These are phyloP conservation scores for Lagocephalus sceleratus DNA, from an alignment of 2,797 vertebrate species.

Conservation along the genomic window DNA sequence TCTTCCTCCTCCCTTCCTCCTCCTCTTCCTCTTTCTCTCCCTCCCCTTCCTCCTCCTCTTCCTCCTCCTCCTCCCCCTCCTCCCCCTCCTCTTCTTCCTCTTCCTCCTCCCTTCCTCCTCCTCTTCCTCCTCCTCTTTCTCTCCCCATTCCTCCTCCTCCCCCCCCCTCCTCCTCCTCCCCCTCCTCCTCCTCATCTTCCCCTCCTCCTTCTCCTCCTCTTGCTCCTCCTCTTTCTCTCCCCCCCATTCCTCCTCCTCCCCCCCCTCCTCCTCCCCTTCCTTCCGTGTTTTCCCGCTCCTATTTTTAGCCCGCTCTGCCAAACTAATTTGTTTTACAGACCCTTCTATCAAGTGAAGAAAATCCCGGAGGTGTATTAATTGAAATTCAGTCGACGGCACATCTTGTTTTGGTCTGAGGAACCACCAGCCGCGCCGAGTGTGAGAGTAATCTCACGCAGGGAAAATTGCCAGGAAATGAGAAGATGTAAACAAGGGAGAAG, in stretches of 20 bases:
- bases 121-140: constrained; percentile 8
- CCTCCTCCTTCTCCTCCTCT: constrained; percentile 25
- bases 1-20: constrained; percentile 13
- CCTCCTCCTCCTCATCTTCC: too few species aligned
- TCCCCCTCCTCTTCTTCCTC: constrained; percentile 23
- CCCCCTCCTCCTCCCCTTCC: background rate
- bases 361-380: constrained; percentile 73
- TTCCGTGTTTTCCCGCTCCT: constrained; percentile 27
- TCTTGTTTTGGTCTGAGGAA: constrained; percentile 71
- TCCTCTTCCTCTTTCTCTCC: constrained; percentile 10
- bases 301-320: constrained; percentile 60
- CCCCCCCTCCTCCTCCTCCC: constrained; percentile 28
- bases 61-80: constrained; percentile 1
- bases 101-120: constrained; percentile 13
- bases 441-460: constrained; percentile 64
- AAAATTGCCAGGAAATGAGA: constrained; percentile 72
- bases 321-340: constrained; percentile 72
- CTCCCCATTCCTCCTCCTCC: too few species aligned
- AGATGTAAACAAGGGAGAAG: constrained; percentile 68
- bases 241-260: constrained; percentile 35
- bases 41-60: constrained; percentile 23
- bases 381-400: constrained; percentile 62
- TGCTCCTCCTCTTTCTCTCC: background rate
- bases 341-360: constrained; percentile 68
- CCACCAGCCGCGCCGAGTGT: constrained; percentile 62